phyloP scores from a whole-genome alignment of 2,888 invertebrate species.

The Euzetes globulus region DNA sequence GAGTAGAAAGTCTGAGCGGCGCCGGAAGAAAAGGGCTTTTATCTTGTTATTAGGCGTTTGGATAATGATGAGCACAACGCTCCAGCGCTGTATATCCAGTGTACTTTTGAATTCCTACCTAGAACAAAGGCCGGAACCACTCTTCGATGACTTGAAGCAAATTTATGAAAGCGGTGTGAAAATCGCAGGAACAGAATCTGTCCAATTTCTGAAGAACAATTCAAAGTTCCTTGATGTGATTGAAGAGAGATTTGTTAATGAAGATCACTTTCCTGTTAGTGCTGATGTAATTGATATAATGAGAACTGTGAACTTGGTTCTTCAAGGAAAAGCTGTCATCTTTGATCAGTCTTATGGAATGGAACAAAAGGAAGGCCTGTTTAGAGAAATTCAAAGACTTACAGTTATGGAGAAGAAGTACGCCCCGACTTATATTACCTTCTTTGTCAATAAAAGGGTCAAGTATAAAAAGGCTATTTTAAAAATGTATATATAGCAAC shows the following conservation, averaged over 20 bases:
- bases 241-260: too few species aligned
- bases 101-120: background rate
- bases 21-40: background rate
- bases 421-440: background rate
- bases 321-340: background rate
- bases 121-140: background rate
- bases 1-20: background rate
- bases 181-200: background rate
- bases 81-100: background rate
- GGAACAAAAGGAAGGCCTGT: background rate
- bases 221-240: too few species aligned
- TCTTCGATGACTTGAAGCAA: background rate
- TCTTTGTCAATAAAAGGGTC: background rate
- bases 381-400: background rate
- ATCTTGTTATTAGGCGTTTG: background rate
- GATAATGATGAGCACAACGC: background rate
- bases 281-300: too few species aligned
- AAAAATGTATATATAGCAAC: too few species aligned
- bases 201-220: too few species aligned
- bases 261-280: too few species aligned
- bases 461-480: too few species aligned
- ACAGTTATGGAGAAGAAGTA: background rate
- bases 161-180: background rate
- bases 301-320: background rate
- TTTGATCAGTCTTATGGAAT: background rate